These are phyloP conservation scores for Cottoperca gobio DNA, from an alignment of 2,797 vertebrate genomes.

Conservation along the genomic window DNA sequence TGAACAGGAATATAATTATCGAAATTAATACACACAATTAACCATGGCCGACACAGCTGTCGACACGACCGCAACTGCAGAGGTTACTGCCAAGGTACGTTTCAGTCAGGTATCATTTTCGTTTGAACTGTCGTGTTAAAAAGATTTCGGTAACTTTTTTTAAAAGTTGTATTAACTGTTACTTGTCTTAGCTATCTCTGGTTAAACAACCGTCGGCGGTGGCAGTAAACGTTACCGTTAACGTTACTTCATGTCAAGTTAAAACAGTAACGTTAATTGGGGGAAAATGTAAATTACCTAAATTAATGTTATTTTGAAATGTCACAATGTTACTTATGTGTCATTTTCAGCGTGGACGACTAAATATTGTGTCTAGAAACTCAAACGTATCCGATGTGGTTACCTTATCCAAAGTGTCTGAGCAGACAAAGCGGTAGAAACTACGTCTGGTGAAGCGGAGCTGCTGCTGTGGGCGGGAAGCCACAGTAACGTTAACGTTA, in stretches of 20 bases:
- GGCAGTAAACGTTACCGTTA: not conserved
- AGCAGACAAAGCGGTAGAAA: conserved; percentile 75
- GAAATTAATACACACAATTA: conserved; percentile 46
- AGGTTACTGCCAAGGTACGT: conserved; percentile 88
- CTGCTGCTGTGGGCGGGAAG: conserved; percentile 81
- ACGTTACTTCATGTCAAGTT: conserved; percentile 44
- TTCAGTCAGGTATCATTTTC: conserved; percentile 41
- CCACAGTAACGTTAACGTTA: conserved; percentile 39
- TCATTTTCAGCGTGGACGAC: not conserved
- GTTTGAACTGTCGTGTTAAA: conserved; percentile 37
- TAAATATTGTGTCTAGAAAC: not conserved
- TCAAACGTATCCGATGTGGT: conserved; percentile 16
- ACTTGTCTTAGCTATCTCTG: not conserved
- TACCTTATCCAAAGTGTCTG: conserved; percentile 5
- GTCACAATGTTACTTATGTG: not conserved
- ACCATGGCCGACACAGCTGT: conserved; percentile 88
- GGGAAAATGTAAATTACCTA: not conserved
- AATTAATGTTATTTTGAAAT: conserved; percentile 27
- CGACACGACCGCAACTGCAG: conserved; percentile 82
- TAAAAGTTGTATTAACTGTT: conserved; percentile 44
- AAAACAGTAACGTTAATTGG: conserved; percentile 9
- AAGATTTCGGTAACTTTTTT: conserved; percentile 61
- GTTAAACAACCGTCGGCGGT: not conserved
- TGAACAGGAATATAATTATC: conserved; percentile 49
- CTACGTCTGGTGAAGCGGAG: conserved; percentile 64